Percentiles rank a stretch among this genome's conserved stretches.
These are phyloP conservation scores for Eupithecia tripunctaria DNA, from an alignment of 2,888 invertebrate species.

Conservation along the genomic window DNA sequence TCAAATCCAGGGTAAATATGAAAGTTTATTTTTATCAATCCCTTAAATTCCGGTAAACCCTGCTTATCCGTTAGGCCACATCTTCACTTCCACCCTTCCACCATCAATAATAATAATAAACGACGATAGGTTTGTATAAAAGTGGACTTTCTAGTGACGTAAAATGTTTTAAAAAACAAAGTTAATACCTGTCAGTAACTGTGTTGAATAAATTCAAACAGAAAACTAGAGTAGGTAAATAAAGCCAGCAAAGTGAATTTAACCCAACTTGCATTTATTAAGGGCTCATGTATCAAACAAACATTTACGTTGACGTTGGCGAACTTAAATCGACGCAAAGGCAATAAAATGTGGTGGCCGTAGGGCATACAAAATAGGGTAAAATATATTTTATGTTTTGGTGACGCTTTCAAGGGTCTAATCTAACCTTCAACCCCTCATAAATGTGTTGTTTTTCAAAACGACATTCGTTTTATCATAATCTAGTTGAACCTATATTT, in stretches of 20 bases:
- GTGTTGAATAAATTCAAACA: neutral
- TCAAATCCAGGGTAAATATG: no score
- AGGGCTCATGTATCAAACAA: slow-evolving; percentile 26
- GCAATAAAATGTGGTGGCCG: slow-evolving; percentile 37
- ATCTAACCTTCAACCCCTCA: slow-evolving; percentile 27
- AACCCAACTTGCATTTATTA: slow-evolving; percentile 21
- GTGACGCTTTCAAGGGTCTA: slow-evolving; percentile 25
- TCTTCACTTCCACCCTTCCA: no score
- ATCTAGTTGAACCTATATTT: neutral
- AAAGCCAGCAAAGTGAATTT: slow-evolving; percentile 12
- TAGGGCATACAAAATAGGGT: slow-evolving; percentile 34
- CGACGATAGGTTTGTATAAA: neutral
- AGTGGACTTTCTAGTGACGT: neutral
- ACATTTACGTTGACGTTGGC: slow-evolving; percentile 30
- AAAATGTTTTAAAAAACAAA: neutral
- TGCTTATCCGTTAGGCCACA: no score
- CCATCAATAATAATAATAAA: no score
- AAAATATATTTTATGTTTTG: slow-evolving; percentile 35
- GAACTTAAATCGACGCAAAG: slow-evolving; percentile 33
- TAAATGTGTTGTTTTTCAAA: slow-evolving; percentile 29
- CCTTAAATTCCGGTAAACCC: no score
- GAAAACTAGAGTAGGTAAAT: slow-evolving; percentile 2
- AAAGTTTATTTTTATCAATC: no score
- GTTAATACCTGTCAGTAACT: neutral
- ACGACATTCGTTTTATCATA: slow-evolving; percentile 12